Evolutionary conservation across 2,113 vertebrate species (phyloP).

Genomic region (Pseudopipra pipra): DNA sequence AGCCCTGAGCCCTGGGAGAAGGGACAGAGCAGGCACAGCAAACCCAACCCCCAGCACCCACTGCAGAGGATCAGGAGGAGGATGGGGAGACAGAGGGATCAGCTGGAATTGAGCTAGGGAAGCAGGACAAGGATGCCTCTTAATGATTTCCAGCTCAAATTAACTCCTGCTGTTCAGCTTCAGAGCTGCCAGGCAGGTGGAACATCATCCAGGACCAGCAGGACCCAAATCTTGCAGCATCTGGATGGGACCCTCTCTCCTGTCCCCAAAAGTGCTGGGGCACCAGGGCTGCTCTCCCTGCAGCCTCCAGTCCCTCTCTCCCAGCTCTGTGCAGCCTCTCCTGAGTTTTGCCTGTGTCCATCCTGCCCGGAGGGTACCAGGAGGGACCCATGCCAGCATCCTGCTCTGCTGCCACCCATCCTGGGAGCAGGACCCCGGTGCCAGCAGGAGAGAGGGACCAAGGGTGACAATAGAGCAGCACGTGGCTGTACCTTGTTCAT

Average conservation of each 20-base stretch:
- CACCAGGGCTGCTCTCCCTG: not conserved
- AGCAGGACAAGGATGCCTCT: not conserved
- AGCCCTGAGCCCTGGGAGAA: not conserved
- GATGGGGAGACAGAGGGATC: not conserved
- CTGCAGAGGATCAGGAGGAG: not conserved
- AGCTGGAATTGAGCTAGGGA: fast-evolving
- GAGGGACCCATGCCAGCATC: not conserved
- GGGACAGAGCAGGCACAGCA: fast-evolving
- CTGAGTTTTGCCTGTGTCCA: fast-evolving
- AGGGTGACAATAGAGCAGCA: not conserved
- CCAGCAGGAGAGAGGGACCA: not conserved
- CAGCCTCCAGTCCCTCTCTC: fast-evolving
- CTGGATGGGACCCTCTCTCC: not conserved
- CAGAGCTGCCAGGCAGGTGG: not conserved
- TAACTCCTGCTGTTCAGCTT: not conserved
- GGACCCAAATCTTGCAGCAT: not conserved
- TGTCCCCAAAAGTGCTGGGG: fast-evolving
- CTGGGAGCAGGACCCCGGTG: not conserved
- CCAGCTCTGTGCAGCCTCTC: not conserved
- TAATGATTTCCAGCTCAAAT: not conserved
- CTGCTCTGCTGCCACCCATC: fast-evolving
- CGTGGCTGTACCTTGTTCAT: fast-evolving
- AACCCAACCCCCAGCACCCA: fast-evolving
- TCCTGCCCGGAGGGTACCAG: not conserved
- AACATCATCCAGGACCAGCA: not conserved